phyloP scores from a whole-genome alignment of 2,113 vertebrate species.

The Holacanthus passer region DNA sequence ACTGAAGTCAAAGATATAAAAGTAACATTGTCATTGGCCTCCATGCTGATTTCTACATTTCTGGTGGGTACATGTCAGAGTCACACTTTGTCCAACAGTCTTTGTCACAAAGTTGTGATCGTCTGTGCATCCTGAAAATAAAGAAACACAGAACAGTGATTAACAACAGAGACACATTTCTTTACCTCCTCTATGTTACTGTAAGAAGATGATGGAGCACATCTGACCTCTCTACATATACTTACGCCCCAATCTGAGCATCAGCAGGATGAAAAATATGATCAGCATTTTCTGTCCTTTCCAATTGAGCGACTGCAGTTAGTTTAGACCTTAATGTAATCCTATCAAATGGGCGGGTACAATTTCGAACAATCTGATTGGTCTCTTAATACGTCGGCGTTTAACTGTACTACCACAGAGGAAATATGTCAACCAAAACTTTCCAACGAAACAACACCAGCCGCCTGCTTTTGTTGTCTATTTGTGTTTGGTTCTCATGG shows the following conservation, averaged over 20 bases:
- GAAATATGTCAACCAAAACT: slow-evolving; percentile 35
- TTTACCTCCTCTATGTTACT: no score
- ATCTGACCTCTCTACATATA: not conserved
- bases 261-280: slow-evolving; percentile 31
- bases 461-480: not conserved
- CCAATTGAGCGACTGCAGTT: not conserved
- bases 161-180: not conserved
- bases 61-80: not conserved
- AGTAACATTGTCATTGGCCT: no score
- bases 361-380: slow-evolving; percentile 42
- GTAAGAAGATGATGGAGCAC: not conserved
- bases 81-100: slow-evolving; percentile 47
- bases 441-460: slow-evolving; percentile 35
- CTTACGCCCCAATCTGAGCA: slow-evolving; percentile 46
- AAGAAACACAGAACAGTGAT: slow-evolving; percentile 1
- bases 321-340: not conserved
- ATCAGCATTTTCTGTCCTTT: slow-evolving; percentile 34
- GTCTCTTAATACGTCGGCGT: not conserved
- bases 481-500: not conserved
- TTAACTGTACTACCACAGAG: slow-evolving; percentile 25
- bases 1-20: no score
- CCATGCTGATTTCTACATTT: not conserved
- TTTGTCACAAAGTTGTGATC: not conserved
- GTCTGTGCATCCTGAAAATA: slow-evolving; percentile 31
- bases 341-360: slow-evolving; percentile 53